These are phyloP conservation scores for Agapornis canus DNA, from an alignment of 2,797 vertebrate genomes.

Conservation along the genomic window DNA sequence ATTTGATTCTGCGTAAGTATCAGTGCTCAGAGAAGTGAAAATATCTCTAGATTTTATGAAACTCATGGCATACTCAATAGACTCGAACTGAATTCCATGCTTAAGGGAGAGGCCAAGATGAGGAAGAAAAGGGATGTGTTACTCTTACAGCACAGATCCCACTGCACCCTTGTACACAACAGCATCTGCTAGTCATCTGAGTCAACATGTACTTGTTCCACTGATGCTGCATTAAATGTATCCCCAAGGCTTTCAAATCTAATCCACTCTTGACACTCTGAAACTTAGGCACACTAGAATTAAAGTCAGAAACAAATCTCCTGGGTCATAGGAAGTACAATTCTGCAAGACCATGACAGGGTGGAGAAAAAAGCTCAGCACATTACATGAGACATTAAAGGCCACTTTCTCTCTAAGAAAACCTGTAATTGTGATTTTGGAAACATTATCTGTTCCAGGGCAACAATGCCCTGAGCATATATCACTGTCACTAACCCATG, in stretches of 20 bases:
- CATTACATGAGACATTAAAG: background rate
- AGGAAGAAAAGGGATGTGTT: background rate
- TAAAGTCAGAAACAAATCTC: background rate
- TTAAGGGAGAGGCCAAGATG: background rate
- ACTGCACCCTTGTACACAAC: background rate
- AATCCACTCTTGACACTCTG: background rate
- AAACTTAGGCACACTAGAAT: background rate
- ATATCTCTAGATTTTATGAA: background rate
- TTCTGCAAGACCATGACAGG: background rate
- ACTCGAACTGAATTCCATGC: background rate
- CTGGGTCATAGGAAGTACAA: background rate
- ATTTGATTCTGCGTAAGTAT: background rate
- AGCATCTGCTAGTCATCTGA: background rate
- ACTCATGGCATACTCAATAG: background rate
- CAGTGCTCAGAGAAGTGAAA: background rate
- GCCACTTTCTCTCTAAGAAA: background rate
- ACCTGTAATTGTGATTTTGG: background rate
- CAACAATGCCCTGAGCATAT: background rate
- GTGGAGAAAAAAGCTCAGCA: background rate
- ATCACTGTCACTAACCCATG: background rate
- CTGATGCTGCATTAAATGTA: background rate
- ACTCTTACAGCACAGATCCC: background rate
- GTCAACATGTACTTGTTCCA: background rate
- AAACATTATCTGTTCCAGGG: background rate
- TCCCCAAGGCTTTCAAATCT: background rate